Evolutionary conservation across 2,113 vertebrate species (phyloP).

Genomic region (Austrofundulus limnaeus): DNA sequence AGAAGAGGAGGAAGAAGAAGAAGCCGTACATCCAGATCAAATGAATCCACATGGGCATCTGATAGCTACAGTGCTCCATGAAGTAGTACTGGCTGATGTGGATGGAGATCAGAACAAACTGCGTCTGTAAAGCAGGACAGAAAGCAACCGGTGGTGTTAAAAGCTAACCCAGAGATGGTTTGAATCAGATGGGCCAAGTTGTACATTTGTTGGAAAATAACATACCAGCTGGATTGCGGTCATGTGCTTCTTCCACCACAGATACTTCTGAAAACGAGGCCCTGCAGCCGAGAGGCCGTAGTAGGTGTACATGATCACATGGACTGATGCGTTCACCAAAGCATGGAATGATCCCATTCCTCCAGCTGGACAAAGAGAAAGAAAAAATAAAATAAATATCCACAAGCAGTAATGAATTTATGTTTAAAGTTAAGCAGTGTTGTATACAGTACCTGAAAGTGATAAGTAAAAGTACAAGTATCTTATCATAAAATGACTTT

Average conservation of each 20-base stretch:
- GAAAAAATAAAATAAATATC: too few relatives aligned
- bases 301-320: constrained; percentile 96
- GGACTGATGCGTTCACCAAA: constrained; percentile 91
- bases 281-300: constrained; percentile 93
- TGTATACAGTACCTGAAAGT: too few relatives aligned
- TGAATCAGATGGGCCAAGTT: neutral
- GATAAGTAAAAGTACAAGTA: too few relatives aligned
- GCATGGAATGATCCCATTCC: constrained; percentile 97
- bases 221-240: constrained; percentile 96
- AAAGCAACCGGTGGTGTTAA: neutral
- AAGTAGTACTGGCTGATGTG: constrained; percentile 98
- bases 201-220: constrained; percentile 5
- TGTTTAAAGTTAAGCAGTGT: too few relatives aligned
- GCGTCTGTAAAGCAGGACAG: constrained; percentile 74
- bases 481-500: too few relatives aligned
- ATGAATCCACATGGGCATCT: constrained; percentile 92
- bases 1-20: constrained; percentile 95
- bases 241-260: constrained; percentile 99
- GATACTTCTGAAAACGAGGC: constrained; percentile 91
- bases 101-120: constrained; percentile 91
- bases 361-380: constrained; percentile 64
- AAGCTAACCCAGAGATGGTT: neutral
- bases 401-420: neutral
- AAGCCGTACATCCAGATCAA: constrained; percentile 95
- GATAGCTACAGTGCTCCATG: constrained; percentile 91